Conservation (phyloP, 2,113 vertebrate species). For the Hemicordylus capensis region DNA sequence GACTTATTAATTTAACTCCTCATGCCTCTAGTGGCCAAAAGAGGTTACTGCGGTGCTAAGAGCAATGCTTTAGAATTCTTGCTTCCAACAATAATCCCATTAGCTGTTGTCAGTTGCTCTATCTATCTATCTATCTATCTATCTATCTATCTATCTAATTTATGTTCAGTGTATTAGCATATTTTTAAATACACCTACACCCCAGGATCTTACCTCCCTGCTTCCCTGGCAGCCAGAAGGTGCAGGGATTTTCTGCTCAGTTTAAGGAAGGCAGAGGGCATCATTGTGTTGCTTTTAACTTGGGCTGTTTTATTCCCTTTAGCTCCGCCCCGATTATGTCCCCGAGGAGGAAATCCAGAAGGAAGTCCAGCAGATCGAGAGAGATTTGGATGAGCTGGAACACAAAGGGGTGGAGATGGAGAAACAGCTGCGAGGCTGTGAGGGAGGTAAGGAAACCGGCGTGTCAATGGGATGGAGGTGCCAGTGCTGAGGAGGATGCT, state of each 20-base stretch:
- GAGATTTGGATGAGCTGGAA: slow-evolving; percentile 85
- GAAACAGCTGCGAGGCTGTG: slow-evolving; percentile 83
- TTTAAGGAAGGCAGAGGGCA: not conserved
- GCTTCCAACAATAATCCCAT: no score
- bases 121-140: no score
- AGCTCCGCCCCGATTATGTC: slow-evolving; percentile 78
- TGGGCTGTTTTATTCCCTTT: slow-evolving; percentile 35
- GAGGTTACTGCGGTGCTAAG: no score
- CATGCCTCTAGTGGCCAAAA: no score
- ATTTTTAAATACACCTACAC: no score
- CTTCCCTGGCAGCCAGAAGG: not conserved
- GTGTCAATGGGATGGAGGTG: not conserved
- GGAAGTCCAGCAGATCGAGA: slow-evolving; percentile 83
- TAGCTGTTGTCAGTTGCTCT: no score
- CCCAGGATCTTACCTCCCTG: no score
- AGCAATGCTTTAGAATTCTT: no score
- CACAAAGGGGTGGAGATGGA: slow-evolving; percentile 89
- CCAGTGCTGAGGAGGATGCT: not conserved
- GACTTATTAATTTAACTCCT: no score
- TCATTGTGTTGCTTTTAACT: fast-evolving
- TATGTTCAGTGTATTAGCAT: no score
- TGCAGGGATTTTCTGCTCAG: not conserved
- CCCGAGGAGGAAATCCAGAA: slow-evolving; percentile 83
- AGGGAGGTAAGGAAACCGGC: slow-evolving; percentile 81
- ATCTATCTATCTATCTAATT: no score